These are phyloP conservation scores for Podargus strigoides DNA, from an alignment of 2,797 vertebrate species.

Conservation along the genomic window DNA sequence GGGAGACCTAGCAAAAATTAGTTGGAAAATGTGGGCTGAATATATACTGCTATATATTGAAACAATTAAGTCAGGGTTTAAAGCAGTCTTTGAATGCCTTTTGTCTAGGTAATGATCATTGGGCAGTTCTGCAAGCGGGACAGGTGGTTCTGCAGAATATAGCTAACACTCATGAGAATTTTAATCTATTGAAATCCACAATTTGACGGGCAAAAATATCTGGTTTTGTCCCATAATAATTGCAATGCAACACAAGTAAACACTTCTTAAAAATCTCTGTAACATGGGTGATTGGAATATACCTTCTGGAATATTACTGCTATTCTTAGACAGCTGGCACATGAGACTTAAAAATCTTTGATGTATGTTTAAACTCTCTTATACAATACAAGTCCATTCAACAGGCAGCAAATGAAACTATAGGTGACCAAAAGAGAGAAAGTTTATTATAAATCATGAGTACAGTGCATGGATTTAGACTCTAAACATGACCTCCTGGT, in stretches of 20 bases:
- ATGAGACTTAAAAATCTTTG: background rate
- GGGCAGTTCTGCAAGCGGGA: background rate
- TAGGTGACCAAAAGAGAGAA: background rate
- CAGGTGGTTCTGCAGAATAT: background rate
- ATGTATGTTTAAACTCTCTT: background rate
- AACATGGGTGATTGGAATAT: background rate
- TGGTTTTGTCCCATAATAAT: background rate
- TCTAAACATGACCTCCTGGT: background rate
- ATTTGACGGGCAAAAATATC: background rate
- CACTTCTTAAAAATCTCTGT: background rate
- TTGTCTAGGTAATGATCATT: background rate
- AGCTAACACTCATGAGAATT: background rate
- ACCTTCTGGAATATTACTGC: background rate
- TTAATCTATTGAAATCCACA: background rate
- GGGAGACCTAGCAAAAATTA: background rate
- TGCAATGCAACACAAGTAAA: background rate
- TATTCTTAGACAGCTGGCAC: background rate
- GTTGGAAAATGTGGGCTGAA: background rate
- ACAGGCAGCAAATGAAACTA: background rate
- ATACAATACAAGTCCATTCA: background rate
- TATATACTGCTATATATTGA: background rate
- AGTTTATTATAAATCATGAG: slow-evolving; percentile 31
- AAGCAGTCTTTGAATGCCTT: background rate
- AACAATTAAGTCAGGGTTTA: background rate
- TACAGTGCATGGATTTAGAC: background rate